phyloP scores from a whole-genome alignment of 64 coral and sea anemone species.

The Orbicella faveolata region DNA sequence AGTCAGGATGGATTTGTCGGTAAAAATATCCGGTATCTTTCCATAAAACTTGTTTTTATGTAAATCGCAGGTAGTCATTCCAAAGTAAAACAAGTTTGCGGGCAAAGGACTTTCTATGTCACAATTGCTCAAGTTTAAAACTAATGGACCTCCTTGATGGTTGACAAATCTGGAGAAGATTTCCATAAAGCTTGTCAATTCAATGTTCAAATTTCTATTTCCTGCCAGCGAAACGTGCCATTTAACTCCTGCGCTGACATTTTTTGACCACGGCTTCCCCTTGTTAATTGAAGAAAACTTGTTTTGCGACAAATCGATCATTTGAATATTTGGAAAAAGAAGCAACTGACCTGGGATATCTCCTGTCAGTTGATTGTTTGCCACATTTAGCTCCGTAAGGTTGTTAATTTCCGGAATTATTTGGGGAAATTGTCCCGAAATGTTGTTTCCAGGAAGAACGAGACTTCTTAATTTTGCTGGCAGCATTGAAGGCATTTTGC shows the following conservation, averaged over 20 bases:
- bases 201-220: slow-evolving; percentile 41
- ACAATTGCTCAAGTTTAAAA: slow-evolving; percentile 34
- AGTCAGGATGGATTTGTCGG: neutral
- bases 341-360: slow-evolving; percentile 23
- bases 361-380: slow-evolving; percentile 20
- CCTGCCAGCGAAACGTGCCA: slow-evolving; percentile 12
- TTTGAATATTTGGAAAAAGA: neutral
- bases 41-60: slow-evolving; percentile 19
- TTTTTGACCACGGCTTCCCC: neutral
- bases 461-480: neutral
- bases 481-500: neutral
- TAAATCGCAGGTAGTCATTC: slow-evolving; percentile 16
- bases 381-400: neutral
- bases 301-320: slow-evolving; percentile 45
- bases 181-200: slow-evolving; percentile 4
- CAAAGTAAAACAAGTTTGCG: neutral
- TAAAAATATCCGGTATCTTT: neutral
- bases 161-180: neutral
- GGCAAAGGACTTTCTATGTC: slow-evolving; percentile 20
- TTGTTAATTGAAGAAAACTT: slow-evolving; percentile 3
- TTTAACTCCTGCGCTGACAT: neutral
- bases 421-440: neutral
- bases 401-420: neutral
- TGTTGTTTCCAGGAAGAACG: slow-evolving; percentile 30
- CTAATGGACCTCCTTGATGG: neutral